Evolutionary conservation across 2,888 invertebrate genomes (phyloP).

Genomic region (Argyresthia goedartella): DNA sequence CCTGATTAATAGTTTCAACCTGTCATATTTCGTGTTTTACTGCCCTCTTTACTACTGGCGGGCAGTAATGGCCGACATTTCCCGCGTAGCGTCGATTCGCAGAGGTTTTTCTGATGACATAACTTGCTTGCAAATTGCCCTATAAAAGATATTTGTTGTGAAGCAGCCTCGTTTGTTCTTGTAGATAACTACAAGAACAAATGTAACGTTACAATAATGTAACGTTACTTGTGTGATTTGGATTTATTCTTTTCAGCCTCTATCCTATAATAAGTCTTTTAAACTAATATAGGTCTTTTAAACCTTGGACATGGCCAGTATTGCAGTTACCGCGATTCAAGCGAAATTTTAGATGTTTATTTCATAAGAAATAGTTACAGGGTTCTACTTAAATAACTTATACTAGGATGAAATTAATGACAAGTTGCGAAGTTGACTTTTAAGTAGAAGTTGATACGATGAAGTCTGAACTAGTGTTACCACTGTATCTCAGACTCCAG

Average conservation of each 20-base stretch:
- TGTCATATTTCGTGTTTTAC: slow-evolving; percentile 2
- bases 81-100: slow-evolving; percentile 31
- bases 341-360: too few relatives aligned
- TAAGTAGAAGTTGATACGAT: too few relatives aligned
- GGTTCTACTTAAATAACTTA: too few relatives aligned
- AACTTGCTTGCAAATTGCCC: slow-evolving; percentile 53
- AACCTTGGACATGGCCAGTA: background rate
- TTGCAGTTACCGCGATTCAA: background rate
- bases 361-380: too few relatives aligned
- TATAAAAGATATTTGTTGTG: slow-evolving; percentile 58
- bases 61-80: background rate
- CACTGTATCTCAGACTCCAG: too few relatives aligned
- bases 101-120: slow-evolving; percentile 47
- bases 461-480: too few relatives aligned
- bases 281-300: background rate
- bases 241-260: background rate
- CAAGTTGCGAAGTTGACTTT: too few relatives aligned
- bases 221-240: background rate
- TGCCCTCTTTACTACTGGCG: slow-evolving; percentile 14
- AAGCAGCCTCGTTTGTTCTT: slow-evolving; percentile 12
- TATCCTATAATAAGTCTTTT: background rate
- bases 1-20: slow-evolving; percentile 1
- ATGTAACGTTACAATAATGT: background rate
- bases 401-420: too few relatives aligned
- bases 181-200: too few relatives aligned